A percentile compares a stretch with the other conserved stretches of the same genome.
phyloP scores from a whole-genome alignment of 2,113 vertebrate species.

The Galemys pyrenaicus region DNA sequence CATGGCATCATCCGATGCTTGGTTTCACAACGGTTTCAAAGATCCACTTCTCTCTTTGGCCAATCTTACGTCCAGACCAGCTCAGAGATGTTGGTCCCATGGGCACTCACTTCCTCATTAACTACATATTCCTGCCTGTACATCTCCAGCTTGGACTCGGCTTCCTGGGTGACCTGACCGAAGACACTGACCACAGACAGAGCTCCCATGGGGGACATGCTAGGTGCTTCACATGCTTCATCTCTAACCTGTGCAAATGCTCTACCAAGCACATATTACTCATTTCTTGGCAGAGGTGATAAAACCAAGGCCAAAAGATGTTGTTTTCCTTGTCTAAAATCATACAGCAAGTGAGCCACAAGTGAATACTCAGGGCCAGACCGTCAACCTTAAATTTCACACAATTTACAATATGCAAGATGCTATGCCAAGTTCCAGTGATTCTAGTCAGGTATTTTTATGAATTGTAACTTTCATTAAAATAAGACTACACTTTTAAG shows the following conservation, averaged over 20 bases:
- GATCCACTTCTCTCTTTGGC: background rate
- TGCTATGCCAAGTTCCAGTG: no score
- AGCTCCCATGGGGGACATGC: background rate
- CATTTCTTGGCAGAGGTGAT: background rate
- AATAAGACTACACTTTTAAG: conserved; percentile 35
- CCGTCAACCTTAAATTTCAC: background rate
- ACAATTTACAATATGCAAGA: background rate
- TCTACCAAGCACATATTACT: background rate
- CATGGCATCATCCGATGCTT: fast-evolving
- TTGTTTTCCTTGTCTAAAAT: background rate
- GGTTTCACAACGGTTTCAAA: fast-evolving
- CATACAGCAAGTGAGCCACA: background rate
- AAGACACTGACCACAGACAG: background rate
- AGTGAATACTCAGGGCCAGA: background rate
- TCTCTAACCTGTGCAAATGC: background rate
- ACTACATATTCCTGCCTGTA: background rate
- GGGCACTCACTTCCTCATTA: background rate
- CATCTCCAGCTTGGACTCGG: background rate
- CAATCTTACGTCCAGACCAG: background rate
- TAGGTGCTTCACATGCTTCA: background rate
- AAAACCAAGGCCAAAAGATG: background rate
- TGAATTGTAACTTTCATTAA: background rate
- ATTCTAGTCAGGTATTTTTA: background rate
- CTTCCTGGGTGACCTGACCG: background rate
- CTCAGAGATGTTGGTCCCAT: background rate